Evolutionary conservation across 2,113 vertebrate genomes (phyloP), one percentile per base, ranked within the genome.

Genomic region (Terrapene triunguis): DNA sequence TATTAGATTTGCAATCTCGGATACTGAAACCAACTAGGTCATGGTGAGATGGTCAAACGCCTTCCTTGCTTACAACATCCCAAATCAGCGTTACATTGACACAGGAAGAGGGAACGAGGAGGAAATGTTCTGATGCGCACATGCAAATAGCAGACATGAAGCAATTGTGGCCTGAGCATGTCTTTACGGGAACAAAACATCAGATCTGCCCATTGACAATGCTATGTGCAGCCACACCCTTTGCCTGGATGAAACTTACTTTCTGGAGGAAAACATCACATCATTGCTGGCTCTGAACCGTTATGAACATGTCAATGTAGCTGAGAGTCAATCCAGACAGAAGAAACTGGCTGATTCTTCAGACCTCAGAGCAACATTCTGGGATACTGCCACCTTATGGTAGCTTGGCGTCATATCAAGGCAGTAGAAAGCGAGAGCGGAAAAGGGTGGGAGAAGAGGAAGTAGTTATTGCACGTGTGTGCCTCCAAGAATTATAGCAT

Each of bases 61-160:
- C 87, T 87, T 89, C 74, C 76, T 59, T 21, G 84, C 24, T 27
- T 82, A 80, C 55, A 84, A 44, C 76, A 25, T 84, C 92, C 88
- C 80, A 85, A 92, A 83, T 83, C 84, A 80, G 62, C 38, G 24
- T 82, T n/a, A 54, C 3, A 0, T 11, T 85, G 92, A 87, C 14
- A 2, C 38, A 54, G 9, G 16, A 10, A 76, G 57, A 57, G 89
- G 84, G 57, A 92, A 96, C 89, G n/a, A 72, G 51, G 82, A 74
- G 47, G 74, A 50, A 83, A 89, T 72, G 29, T 62, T 55, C 6
- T 47, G 47, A 24, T 21, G 54, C 72, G n/a, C 4, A 2, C 78
- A 85, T 91, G 7, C 32, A 62, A 89, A 81, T 59, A 57, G 44
- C 47, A 51, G 24, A n/a, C 54, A 84, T 55, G 72, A 93, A 91